Conservation (phyloP, 2,797 vertebrate genomes). For the Dendrocincla fuliginosa region DNA sequence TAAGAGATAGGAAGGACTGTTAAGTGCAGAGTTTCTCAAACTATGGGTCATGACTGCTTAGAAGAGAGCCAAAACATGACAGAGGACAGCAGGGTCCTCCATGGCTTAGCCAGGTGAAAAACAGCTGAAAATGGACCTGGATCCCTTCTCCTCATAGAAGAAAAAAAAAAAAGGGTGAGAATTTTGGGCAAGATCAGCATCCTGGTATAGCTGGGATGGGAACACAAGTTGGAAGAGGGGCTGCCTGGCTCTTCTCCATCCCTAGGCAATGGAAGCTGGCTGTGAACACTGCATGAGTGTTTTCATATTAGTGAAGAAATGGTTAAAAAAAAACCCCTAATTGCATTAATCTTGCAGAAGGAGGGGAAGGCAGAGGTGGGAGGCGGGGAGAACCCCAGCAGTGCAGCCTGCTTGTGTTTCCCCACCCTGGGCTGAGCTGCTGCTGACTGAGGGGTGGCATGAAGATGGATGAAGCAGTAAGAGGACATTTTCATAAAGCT, state of each 20-base stretch:
- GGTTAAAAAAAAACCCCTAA: not conserved
- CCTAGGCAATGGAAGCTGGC: not conserved
- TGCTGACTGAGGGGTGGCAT: not conserved
- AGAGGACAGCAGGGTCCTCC: not conserved
- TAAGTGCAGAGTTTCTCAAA: slow-evolving; percentile 41
- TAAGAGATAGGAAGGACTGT: slow-evolving; percentile 11
- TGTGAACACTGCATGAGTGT: not conserved
- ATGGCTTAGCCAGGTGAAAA: not conserved
- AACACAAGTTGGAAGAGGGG: not conserved
- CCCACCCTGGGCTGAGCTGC: accelerated
- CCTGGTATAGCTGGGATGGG: not conserved
- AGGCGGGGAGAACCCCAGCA: not conserved
- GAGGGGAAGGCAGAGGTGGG: not conserved
- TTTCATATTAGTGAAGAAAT: not conserved
- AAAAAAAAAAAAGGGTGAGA: not conserved
- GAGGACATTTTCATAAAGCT: not conserved
- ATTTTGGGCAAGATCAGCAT: not conserved
- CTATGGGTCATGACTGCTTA: not conserved
- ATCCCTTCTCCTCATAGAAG: accelerated
- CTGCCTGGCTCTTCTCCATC: not conserved
- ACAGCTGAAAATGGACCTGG: not conserved
- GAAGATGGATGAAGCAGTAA: not conserved
- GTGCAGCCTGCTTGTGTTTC: not conserved
- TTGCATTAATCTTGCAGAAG: not conserved
- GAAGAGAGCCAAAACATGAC: not conserved